A percentile compares a stretch with the other conserved stretches of the same genome.
Conservation (phyloP, 2,888 invertebrate species). For the Ichneumoninae sp. region DNA sequence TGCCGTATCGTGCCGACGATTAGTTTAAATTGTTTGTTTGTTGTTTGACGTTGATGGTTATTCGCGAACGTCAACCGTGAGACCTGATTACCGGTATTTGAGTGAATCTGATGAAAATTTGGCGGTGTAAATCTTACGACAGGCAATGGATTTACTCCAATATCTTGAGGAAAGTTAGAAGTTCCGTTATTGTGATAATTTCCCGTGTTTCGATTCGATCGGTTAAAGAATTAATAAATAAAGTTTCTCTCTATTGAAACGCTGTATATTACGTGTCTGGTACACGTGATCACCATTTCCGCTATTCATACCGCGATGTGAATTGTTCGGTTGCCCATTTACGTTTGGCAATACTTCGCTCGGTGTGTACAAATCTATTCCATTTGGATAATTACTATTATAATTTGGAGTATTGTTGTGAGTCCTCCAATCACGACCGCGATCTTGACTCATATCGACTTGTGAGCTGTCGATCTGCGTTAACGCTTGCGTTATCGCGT, state of each 20-base stretch:
- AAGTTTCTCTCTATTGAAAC: not conserved
- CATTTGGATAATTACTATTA: not conserved
- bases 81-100: not conserved
- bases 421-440: slow-evolving; percentile 7
- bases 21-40: slow-evolving; percentile 47
- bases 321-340: not conserved
- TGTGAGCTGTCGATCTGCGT: slow-evolving; percentile 15
- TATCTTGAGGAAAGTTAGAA: not conserved
- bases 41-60: slow-evolving; percentile 1
- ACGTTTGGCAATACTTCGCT: too few relatives aligned
- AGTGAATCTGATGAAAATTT: not conserved
- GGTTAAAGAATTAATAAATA: too few relatives aligned
- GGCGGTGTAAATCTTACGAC: slow-evolving; percentile 18
- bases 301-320: not conserved
- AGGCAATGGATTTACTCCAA: not conserved
- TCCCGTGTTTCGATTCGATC: not conserved
- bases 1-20: slow-evolving; percentile 25
- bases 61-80: not conserved
- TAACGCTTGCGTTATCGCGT: slow-evolving; percentile 39
- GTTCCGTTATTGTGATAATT: not conserved
- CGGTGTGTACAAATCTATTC: not conserved
- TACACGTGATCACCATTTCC: not conserved
- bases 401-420: not conserved
- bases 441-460: not conserved
- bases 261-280: slow-evolving; percentile 14